Conservation (phyloP, 2,888 invertebrate species). For the Drosophila pseudotakahashii region DNA sequence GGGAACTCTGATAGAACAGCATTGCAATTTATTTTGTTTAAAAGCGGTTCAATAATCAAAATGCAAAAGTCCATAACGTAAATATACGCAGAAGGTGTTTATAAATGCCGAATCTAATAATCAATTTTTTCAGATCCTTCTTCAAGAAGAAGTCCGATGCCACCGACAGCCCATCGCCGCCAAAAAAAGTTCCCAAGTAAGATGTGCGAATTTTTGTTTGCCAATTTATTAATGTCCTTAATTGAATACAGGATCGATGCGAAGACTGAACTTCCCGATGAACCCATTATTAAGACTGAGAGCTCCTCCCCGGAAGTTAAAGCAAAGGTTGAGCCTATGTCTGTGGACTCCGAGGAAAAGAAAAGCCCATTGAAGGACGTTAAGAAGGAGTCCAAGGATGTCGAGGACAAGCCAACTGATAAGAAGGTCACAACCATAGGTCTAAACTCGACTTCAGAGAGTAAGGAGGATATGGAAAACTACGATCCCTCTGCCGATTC, state of each 20-base stretch:
- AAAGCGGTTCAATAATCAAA: conserved; percentile 3
- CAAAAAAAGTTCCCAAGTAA: conserved; percentile 19
- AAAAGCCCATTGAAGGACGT: neutral
- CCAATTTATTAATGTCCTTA: neutral
- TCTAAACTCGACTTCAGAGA: conserved; percentile 16
- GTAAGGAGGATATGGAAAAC: conserved; percentile 74
- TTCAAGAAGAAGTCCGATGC: conserved; percentile 59
- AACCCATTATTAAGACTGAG: conserved; percentile 20
- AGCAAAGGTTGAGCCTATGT: conserved; percentile 26
- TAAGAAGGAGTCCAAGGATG: conserved; percentile 14
- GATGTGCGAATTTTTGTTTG: neutral
- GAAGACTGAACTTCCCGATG: neutral
- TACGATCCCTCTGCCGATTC: conserved; percentile 90
- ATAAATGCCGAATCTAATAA: neutral
- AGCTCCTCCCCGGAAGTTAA: conserved; percentile 22
- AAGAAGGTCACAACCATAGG: conserved; percentile 27
- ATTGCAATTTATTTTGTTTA: conserved; percentile 16
- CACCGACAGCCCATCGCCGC: conserved; percentile 6
- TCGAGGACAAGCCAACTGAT: conserved; percentile 7
- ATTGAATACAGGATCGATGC: conserved; percentile 11
- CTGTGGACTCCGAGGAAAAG: conserved; percentile 4
- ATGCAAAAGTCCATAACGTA: conserved; percentile 74
- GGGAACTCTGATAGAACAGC: conserved; percentile 23
- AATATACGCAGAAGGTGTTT: conserved; percentile 1
- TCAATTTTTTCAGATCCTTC: conserved; percentile 51